phyloP scores from a whole-genome alignment of 2,113 vertebrate genomes.

The Sylvilagus bachmani region DNA sequence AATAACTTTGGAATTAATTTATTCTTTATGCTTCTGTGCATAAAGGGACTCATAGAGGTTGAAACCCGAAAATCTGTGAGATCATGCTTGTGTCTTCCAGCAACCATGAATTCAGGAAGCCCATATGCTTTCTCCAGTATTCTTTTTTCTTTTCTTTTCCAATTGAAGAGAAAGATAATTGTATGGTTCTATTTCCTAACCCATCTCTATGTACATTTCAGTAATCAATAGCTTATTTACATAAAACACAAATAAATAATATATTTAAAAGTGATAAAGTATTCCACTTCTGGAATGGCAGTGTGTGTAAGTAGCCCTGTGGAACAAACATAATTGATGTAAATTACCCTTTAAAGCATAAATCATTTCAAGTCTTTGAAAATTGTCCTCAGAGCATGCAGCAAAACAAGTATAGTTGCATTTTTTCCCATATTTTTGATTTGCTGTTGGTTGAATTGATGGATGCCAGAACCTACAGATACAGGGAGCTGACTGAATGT shows the following conservation, averaged over 20 bases:
- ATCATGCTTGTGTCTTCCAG: constrained; percentile 25
- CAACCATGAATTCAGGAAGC: not conserved
- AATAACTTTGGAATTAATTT: constrained; percentile 17
- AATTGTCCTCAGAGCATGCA: not conserved
- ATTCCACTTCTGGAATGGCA: not conserved
- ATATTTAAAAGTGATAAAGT: not conserved
- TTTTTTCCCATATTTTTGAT: not conserved
- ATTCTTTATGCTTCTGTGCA: not conserved
- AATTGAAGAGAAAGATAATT: not conserved
- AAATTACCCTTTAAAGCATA: not conserved
- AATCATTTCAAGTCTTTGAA: not conserved
- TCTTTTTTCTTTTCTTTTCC: not conserved
- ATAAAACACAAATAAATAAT: constrained; percentile 7
- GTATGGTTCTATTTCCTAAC: not conserved
- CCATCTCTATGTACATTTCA: not conserved
- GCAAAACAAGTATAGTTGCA: not conserved
- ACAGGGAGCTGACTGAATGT: not conserved
- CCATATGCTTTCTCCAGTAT: not conserved
- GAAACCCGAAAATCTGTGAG: constrained; percentile 5
- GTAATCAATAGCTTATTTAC: not conserved
- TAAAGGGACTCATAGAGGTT: not conserved
- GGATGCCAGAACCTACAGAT: not conserved
- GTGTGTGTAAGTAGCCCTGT: not conserved
- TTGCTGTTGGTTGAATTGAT: not conserved
- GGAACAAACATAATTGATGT: not conserved